These are phyloP conservation scores for Zaprionus lachaisei DNA, from an alignment of 1,140 invertebrate genomes.

Conservation along the genomic window DNA sequence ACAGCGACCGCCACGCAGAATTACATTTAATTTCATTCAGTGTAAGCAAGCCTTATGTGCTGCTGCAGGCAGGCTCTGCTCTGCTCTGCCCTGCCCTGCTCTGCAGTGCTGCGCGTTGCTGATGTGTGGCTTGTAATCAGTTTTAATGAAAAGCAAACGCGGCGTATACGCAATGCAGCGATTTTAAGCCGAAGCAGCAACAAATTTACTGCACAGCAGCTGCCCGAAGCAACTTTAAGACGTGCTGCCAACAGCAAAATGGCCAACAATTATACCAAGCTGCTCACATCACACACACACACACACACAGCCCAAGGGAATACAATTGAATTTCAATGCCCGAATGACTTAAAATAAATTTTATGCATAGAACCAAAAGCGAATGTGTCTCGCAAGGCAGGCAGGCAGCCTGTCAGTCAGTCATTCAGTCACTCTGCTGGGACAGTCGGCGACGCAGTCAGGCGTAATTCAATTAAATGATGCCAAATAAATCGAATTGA, in stretches of 20 bases:
- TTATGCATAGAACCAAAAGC: slow-evolving; percentile 2
- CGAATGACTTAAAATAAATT: slow-evolving; percentile 24
- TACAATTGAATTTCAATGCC: slow-evolving; percentile 37
- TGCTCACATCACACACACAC: not conserved
- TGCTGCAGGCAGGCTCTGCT: not conserved
- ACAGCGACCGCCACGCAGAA: slow-evolving; percentile 18
- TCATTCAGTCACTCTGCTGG: not conserved
- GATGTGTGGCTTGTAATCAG: slow-evolving; percentile 31
- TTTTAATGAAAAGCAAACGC: slow-evolving; percentile 68
- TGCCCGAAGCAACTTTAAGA: slow-evolving; percentile 24
- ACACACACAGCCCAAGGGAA: not conserved
- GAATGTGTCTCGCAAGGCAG: not conserved
- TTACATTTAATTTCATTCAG: slow-evolving; percentile 47
- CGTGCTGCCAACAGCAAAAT: slow-evolving; percentile 22
- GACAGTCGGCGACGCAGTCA: not conserved
- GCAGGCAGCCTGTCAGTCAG: not conserved
- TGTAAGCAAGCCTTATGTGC: slow-evolving; percentile 42
- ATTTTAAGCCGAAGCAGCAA: slow-evolving; percentile 36
- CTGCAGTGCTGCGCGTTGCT: not conserved
- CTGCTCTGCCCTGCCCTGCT: too few relatives aligned
- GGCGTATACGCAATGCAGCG: slow-evolving; percentile 43
- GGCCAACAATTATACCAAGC: slow-evolving; percentile 20
- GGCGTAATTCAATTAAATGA: slow-evolving; percentile 49
- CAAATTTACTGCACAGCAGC: slow-evolving; percentile 22
- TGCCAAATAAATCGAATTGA: slow-evolving; percentile 53